These are phyloP conservation scores for Neoniphon sammara DNA, from an alignment of 2,797 vertebrate genomes.

Conservation along the genomic window DNA sequence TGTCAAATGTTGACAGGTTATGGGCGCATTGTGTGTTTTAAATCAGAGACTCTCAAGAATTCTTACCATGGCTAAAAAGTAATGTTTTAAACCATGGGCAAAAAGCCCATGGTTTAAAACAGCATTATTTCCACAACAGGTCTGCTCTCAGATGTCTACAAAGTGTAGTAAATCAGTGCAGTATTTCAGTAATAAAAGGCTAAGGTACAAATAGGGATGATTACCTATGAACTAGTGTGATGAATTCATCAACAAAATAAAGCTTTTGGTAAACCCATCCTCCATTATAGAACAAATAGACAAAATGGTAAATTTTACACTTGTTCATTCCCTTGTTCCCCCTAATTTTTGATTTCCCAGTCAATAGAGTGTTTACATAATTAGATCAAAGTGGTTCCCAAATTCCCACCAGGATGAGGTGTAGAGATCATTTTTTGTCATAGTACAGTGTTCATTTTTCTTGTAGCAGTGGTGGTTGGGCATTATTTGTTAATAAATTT, in stretches of 20 bases:
- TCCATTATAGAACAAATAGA: neutral
- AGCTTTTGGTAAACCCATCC: neutral
- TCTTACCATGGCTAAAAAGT: neutral
- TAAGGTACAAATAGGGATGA: neutral
- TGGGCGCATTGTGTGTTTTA: neutral
- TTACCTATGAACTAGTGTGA: neutral
- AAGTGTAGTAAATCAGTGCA: neutral
- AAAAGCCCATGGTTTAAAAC: neutral
- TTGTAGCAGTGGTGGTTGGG: neutral
- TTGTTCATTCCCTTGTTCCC: too few species aligned
- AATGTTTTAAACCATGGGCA: too few species aligned
- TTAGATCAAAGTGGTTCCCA: too few species aligned
- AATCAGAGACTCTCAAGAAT: neutral
- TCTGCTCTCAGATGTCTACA: neutral
- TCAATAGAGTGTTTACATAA: neutral
- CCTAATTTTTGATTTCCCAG: neutral
- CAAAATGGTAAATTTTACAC: neutral
- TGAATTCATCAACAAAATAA: neutral
- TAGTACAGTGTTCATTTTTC: too few species aligned
- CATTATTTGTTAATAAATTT: neutral
- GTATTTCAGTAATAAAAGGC: neutral
- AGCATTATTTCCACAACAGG: neutral
- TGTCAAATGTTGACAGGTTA: constrained; percentile 45
- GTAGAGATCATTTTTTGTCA: too few species aligned
- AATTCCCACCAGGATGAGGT: too few species aligned